Percentiles rank a stretch among this genome's conserved stretches.
These are phyloP conservation scores for Orestias chungarensis DNA, from an alignment of 2,797 vertebrate species.

Conservation along the genomic window DNA sequence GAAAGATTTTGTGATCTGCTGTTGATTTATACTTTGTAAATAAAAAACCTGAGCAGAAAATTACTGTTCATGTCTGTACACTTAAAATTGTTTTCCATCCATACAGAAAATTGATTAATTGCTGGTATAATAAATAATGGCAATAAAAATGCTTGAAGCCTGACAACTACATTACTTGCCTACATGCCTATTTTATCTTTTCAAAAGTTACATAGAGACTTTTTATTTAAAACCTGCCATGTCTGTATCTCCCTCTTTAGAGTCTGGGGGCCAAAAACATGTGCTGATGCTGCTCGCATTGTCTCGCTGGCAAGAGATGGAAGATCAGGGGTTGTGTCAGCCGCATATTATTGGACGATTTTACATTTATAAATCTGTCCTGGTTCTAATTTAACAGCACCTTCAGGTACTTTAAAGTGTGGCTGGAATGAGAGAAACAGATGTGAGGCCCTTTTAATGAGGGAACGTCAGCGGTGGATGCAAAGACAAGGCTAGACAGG, in stretches of 20 bases:
- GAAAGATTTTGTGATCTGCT: slow-evolving; percentile 52
- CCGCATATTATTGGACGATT: slow-evolving; percentile 79
- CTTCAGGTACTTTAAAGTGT: slow-evolving; percentile 78
- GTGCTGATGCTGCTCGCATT: slow-evolving; percentile 51
- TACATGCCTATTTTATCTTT: slow-evolving; percentile 26
- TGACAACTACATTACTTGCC: slow-evolving; percentile 16
- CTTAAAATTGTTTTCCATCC: slow-evolving; percentile 25
- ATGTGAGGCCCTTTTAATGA: slow-evolving; percentile 74
- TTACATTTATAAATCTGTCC: slow-evolving; percentile 82
- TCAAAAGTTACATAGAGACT: slow-evolving; percentile 29
- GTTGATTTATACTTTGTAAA: slow-evolving; percentile 40
- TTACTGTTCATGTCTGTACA: not conserved
- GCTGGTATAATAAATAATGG: not conserved
- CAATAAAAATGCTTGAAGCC: slow-evolving; percentile 9
- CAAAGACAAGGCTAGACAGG: slow-evolving; percentile 60
- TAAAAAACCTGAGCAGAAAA: slow-evolving; percentile 10
- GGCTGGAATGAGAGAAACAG: slow-evolving; percentile 78
- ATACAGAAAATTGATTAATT: slow-evolving; percentile 20
- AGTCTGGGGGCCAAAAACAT: slow-evolving; percentile 50
- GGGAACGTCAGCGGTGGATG: slow-evolving; percentile 60
- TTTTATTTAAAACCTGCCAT: slow-evolving; percentile 39
- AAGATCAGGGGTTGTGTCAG: slow-evolving; percentile 79
- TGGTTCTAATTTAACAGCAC: slow-evolving; percentile 82
- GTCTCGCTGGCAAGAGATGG: slow-evolving; percentile 57
- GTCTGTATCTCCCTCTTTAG: slow-evolving; percentile 58